Evolutionary conservation across 2,113 vertebrate species (phyloP).

Genomic region (Rana temporaria): DNA sequence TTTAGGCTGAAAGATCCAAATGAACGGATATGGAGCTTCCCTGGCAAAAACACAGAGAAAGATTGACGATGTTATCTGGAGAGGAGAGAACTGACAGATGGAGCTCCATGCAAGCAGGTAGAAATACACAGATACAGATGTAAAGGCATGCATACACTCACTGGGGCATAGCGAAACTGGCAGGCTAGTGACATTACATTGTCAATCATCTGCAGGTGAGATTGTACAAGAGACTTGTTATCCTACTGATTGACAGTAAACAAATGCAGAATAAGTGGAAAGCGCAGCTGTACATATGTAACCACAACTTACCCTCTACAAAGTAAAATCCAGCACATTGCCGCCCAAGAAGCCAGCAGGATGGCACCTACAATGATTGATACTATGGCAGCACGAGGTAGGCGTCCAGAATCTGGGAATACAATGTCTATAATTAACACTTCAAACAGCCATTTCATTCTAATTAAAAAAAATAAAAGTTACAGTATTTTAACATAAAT

Average conservation of each 20-base stretch:
- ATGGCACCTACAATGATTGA: constrained; percentile 61
- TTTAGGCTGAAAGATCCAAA: no score
- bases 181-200: constrained; percentile 18
- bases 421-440: neutral
- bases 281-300: neutral
- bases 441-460: no score
- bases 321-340: constrained; percentile 57
- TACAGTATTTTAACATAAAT: no score
- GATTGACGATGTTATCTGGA: constrained; percentile 10
- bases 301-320: constrained; percentile 59
- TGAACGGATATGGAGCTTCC: neutral
- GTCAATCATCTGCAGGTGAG: constrained; percentile 8
- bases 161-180: constrained; percentile 12
- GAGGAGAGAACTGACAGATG: constrained; percentile 10
- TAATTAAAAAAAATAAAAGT: no score
- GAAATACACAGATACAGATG: constrained; percentile 20
- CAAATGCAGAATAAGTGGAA: constrained; percentile 14
- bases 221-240: neutral
- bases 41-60: neutral
- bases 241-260: constrained; percentile 17
- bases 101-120: neutral
- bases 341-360: constrained; percentile 40
- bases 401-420: constrained; percentile 61
- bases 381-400: constrained; percentile 58
- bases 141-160: neutral